Conservation (phyloP, 2,797 vertebrate species). For the Poeciliopsis gracilis region DNA sequence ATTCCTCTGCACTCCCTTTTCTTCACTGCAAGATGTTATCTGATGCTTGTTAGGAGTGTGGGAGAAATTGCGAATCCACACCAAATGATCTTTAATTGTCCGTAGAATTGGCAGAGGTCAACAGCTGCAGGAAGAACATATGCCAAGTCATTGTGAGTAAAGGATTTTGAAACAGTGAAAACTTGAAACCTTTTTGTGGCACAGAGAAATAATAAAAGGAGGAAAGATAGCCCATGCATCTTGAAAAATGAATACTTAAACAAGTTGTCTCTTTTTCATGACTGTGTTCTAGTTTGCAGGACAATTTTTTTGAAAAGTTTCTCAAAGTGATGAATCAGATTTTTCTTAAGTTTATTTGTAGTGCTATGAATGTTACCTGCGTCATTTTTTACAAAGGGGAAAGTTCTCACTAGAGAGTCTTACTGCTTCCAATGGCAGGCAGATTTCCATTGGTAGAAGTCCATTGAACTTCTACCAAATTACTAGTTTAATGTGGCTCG, state of each 20-base stretch:
- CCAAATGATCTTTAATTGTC: constrained; percentile 76
- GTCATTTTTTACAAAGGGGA: neutral
- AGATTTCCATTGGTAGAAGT: too few relatives aligned
- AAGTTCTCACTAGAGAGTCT: neutral
- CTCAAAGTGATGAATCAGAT: neutral
- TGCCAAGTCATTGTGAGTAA: constrained; percentile 60
- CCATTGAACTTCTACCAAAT: neutral
- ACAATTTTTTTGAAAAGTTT: neutral
- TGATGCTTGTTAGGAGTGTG: constrained; percentile 70
- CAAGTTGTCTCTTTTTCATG: neutral
- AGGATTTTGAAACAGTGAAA: constrained; percentile 42
- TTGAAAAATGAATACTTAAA: constrained; percentile 8
- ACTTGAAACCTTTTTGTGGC: constrained; percentile 11
- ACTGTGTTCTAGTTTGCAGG: neutral
- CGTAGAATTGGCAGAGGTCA: constrained; percentile 68
- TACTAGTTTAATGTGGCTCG: neutral
- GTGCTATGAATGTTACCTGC: neutral
- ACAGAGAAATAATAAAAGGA: neutral
- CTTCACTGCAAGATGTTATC: constrained; percentile 69
- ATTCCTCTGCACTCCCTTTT: constrained; percentile 56
- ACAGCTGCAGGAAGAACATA: constrained; percentile 58
- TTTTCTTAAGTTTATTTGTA: neutral
- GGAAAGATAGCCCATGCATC: neutral
- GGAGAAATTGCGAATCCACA: constrained; percentile 66
- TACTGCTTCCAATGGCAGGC: neutral